Evolutionary conservation across 2,113 vertebrate genomes (phyloP).

Genomic region (Anoplopoma fimbria): DNA sequence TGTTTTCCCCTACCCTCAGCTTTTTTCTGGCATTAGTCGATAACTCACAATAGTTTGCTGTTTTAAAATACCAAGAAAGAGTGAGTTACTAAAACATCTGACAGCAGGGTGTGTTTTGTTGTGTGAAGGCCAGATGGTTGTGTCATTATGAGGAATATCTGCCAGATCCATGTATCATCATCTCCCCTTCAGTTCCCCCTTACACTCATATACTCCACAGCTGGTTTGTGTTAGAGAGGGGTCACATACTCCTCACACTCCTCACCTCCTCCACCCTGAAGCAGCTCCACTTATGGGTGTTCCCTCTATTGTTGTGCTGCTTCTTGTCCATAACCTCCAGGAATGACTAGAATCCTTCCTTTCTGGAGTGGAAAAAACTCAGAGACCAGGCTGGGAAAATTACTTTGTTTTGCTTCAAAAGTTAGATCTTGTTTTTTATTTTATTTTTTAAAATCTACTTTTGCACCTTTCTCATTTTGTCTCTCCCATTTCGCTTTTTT

Average conservation of each 20-base stretch:
- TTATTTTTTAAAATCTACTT: neutral
- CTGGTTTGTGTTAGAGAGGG: slow-evolving; percentile 81
- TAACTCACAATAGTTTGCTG: slow-evolving; percentile 6
- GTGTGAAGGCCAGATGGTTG: slow-evolving; percentile 62
- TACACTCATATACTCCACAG: slow-evolving; percentile 66
- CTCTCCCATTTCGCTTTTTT: slow-evolving; percentile 8
- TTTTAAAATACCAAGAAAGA: slow-evolving; percentile 30
- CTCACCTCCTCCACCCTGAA: slow-evolving; percentile 82
- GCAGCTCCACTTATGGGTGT: slow-evolving; percentile 81
- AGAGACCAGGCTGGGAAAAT: slow-evolving; percentile 34
- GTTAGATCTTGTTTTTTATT: neutral
- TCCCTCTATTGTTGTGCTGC: slow-evolving; percentile 80
- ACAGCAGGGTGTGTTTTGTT: slow-evolving; percentile 61
- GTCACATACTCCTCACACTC: slow-evolving; percentile 80
- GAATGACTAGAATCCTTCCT: slow-evolving; percentile 75
- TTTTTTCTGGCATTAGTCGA: slow-evolving; percentile 48
- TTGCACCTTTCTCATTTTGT: slow-evolving; percentile 28
- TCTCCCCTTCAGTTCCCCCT: slow-evolving; percentile 49
- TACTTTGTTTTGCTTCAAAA: slow-evolving; percentile 39
- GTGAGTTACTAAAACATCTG: slow-evolving; percentile 27
- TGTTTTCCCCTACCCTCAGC: slow-evolving; percentile 50
- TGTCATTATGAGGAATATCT: slow-evolving; percentile 65
- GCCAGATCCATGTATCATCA: slow-evolving; percentile 52
- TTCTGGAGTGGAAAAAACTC: slow-evolving; percentile 56
- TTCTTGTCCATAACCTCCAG: slow-evolving; percentile 77